These are phyloP conservation scores for Hepsetus odoe DNA, from an alignment of 2,113 vertebrate species.

Conservation along the genomic window DNA sequence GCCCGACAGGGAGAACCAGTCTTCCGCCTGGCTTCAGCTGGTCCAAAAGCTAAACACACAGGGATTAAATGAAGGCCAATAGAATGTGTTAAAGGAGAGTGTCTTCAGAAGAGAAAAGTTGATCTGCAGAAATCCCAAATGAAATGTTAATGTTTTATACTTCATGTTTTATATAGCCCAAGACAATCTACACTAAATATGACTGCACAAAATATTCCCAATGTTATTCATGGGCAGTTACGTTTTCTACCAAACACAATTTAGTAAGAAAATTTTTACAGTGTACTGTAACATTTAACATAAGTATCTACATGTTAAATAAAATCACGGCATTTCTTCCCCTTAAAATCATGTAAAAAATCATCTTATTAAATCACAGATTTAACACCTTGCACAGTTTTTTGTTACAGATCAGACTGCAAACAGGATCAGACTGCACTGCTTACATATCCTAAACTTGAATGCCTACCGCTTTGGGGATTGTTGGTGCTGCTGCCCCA, in stretches of 20 bases:
- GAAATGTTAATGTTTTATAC: too few relatives aligned
- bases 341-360: too few relatives aligned
- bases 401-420: not conserved
- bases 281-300: too few relatives aligned
- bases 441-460: not conserved
- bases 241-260: too few relatives aligned
- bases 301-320: too few relatives aligned
- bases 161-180: too few relatives aligned
- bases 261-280: too few relatives aligned
- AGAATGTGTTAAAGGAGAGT: not conserved
- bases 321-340: not conserved
- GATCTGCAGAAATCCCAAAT: not conserved
- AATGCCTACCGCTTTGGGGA: slow-evolving; percentile 82
- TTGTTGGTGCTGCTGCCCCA: slow-evolving; percentile 82
- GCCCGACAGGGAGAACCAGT: slow-evolving; percentile 85
- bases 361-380: not conserved
- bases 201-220: not conserved
- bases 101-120: not conserved
- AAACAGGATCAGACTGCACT: not conserved
- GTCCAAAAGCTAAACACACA: slow-evolving; percentile 78
- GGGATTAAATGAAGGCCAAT: slow-evolving; percentile 10
- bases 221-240: too few relatives aligned
- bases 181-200: not conserved
- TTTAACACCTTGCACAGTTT: not conserved
- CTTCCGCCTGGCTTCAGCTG: slow-evolving; percentile 88